Evolutionary conservation across 1,140 invertebrate genomes (phyloP).

Genomic region (Batillaria attramentaria): DNA sequence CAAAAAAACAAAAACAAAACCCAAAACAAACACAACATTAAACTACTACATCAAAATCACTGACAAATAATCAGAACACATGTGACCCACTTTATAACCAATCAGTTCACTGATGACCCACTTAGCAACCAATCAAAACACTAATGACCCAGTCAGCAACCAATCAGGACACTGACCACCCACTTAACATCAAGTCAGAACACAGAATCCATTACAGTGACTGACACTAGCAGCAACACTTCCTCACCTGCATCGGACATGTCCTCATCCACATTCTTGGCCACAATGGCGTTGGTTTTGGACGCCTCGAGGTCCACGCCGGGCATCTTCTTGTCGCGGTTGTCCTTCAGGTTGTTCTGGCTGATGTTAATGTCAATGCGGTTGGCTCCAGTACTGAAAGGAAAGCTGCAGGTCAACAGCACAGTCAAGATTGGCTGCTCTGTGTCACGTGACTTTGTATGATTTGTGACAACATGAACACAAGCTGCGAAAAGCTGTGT

Average conservation of each 20-base stretch:
- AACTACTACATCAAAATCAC: no score
- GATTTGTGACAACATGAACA: background rate
- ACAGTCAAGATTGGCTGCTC: conserved; percentile 5
- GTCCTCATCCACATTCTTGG: conserved; percentile 44
- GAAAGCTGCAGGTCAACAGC: conserved; percentile 31
- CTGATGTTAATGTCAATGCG: conserved; percentile 58
- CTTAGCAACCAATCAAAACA: background rate
- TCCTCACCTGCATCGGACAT: conserved; percentile 47
- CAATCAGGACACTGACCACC: background rate
- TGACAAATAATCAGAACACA: no score
- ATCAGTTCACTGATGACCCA: background rate
- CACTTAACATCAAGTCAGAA: background rate
- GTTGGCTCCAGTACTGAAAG: conserved; percentile 63
- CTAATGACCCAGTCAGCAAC: background rate
- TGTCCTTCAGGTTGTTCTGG: conserved; percentile 67
- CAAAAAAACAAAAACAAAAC: no score
- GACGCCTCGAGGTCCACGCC: conserved; percentile 44
- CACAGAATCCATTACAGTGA: background rate
- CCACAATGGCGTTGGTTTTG: conserved; percentile 32
- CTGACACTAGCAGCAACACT: background rate
- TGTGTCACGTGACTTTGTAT: no score
- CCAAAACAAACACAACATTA: no score
- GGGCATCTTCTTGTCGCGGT: conserved; percentile 56
- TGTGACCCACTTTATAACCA: no score
- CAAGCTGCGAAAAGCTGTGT: no score